Conservation (phyloP, 2,888 invertebrate genomes). For the Hydroisotoma schaefferi region DNA sequence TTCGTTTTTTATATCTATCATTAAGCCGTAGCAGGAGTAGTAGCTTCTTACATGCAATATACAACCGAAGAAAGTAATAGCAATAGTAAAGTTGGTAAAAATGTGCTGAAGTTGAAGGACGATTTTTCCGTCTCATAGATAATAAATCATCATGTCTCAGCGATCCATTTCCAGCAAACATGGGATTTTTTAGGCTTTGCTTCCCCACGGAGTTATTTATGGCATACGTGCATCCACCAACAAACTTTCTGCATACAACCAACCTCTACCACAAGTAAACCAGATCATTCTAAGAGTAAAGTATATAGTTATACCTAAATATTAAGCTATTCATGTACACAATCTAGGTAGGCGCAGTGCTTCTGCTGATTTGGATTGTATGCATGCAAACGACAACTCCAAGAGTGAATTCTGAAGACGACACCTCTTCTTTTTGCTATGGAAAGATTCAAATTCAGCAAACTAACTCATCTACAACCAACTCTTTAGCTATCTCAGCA, state of each 20-base stretch:
- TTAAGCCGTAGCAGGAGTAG: too few relatives aligned
- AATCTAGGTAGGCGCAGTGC: too few relatives aligned
- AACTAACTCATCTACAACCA: too few relatives aligned
- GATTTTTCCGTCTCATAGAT: slow-evolving; percentile 39
- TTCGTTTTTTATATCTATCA: too few relatives aligned
- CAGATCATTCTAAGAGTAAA: too few relatives aligned
- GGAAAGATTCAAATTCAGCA: too few relatives aligned
- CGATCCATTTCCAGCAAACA: slow-evolving; percentile 42
- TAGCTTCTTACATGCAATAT: too few relatives aligned
- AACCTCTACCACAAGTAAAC: neutral
- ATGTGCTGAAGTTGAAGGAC: slow-evolving; percentile 33
- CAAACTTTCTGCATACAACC: slow-evolving; percentile 15
- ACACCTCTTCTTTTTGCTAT: slow-evolving; percentile 1
- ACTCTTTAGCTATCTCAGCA: neutral
- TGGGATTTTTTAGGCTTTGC: slow-evolving; percentile 39
- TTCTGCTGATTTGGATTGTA: too few relatives aligned
- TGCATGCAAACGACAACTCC: slow-evolving; percentile 1
- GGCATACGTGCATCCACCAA: slow-evolving; percentile 40
- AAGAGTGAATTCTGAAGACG: slow-evolving; percentile 2
- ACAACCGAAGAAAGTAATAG: too few relatives aligned
- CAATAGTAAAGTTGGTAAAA: neutral
- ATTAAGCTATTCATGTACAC: too few relatives aligned
- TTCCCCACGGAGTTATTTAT: slow-evolving; percentile 47
- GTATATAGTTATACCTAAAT: too few relatives aligned
- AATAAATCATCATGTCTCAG: slow-evolving; percentile 48